phyloP scores from a whole-genome alignment of 53 echinoderm and acorn worm species.

The Echinarachnius parma region DNA sequence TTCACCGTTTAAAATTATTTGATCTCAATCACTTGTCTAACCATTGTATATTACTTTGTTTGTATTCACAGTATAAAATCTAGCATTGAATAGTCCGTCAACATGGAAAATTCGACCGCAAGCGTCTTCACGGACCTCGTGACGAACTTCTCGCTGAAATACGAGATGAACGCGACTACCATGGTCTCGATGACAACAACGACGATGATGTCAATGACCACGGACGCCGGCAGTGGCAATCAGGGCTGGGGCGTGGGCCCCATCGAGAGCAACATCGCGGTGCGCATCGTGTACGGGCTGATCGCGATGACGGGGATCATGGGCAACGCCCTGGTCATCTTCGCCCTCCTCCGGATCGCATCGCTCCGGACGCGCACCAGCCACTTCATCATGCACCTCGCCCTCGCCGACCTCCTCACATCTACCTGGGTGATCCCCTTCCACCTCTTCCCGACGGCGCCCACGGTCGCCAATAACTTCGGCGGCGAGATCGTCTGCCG shows the following conservation, averaged over 20 bases:
- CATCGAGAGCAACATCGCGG: constrained; percentile 60
- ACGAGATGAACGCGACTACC: too few relatives aligned
- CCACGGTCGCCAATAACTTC: constrained; percentile 36
- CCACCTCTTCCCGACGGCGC: constrained; percentile 67
- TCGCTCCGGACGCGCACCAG: constrained; percentile 74
- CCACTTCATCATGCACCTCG: constrained; percentile 77
- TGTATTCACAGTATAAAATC: too few relatives aligned
- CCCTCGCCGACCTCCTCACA: constrained; percentile 70
- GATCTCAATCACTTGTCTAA: too few relatives aligned
- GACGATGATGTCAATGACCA: not conserved
- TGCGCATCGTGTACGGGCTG: constrained; percentile 67
- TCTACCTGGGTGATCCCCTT: constrained; percentile 80
- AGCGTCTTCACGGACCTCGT: too few relatives aligned
- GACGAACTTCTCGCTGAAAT: too few relatives aligned
- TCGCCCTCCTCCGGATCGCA: constrained; percentile 59
- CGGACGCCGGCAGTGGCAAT: not conserved
- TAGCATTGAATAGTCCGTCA: too few relatives aligned
- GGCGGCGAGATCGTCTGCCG: constrained; percentile 76
- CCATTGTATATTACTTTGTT: too few relatives aligned
- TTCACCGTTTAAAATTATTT: too few relatives aligned
- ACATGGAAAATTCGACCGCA: too few relatives aligned
- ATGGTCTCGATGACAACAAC: not conserved
- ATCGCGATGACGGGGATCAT: constrained; percentile 65
- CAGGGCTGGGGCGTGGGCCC: constrained; percentile 69
- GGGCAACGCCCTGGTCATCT: constrained; percentile 68